phyloP scores from a whole-genome alignment of 2,888 invertebrate genomes.

The Euzophera pinguis region DNA sequence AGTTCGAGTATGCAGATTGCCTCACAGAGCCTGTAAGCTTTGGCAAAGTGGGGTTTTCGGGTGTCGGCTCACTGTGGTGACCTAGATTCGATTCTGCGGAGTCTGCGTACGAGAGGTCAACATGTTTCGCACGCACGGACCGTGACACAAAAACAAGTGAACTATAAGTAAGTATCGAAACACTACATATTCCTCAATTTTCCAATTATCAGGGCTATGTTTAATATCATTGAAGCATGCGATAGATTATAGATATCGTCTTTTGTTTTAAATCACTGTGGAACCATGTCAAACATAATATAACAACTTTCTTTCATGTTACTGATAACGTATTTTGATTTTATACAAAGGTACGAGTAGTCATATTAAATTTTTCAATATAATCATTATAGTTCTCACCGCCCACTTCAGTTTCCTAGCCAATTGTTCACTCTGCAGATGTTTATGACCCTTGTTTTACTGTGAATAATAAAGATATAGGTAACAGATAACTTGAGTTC shows the following conservation, averaged over 20 bases:
- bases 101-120: slow-evolving; percentile 61
- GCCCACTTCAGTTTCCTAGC: no score
- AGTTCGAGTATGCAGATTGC: not conserved
- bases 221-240: slow-evolving; percentile 29
- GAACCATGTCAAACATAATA: no score
- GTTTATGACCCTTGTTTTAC: not conserved
- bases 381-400: no score
- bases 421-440: no score
- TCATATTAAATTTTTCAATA: no score
- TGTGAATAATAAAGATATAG: not conserved
- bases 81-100: slow-evolving; percentile 57
- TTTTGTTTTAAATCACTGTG: no score
- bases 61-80: slow-evolving; percentile 42
- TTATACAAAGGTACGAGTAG: no score
- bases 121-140: slow-evolving; percentile 34
- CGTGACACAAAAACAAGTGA: slow-evolving; percentile 46
- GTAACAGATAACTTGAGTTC: slow-evolving; percentile 9
- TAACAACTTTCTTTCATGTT: no score
- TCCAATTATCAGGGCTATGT: slow-evolving; percentile 25
- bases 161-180: slow-evolving; percentile 29
- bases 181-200: slow-evolving; percentile 24
- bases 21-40: not conserved
- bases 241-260: slow-evolving; percentile 15
- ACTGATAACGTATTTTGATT: no score
- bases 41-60: slow-evolving; percentile 41